Percentiles rank a stretch among this genome's conserved stretches.
phyloP scores from a whole-genome alignment of 2,888 invertebrate genomes.

The Spisula solida region DNA sequence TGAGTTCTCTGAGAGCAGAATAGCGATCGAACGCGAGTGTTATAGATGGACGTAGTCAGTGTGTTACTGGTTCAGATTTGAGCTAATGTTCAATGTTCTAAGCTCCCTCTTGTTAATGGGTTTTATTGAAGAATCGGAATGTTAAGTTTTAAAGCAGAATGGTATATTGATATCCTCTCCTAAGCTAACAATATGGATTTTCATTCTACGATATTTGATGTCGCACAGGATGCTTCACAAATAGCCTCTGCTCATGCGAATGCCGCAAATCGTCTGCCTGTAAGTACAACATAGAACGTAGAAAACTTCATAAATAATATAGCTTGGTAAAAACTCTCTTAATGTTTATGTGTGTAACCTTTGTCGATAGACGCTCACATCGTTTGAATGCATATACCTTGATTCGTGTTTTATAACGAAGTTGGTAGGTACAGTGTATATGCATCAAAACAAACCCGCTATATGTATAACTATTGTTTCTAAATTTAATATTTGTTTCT shows the following conservation, averaged over 20 bases:
- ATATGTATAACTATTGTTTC: no score
- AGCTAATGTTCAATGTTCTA: not conserved
- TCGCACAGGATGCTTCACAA: slow-evolving; percentile 81
- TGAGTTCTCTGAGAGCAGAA: not conserved
- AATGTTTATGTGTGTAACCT: no score
- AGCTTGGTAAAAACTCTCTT: no score
- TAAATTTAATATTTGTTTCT: no score
- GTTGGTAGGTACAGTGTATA: no score
- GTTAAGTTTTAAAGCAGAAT: not conserved
- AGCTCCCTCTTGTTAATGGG: not conserved
- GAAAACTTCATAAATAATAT: no score
- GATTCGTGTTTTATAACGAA: not conserved
- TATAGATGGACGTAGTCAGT: slow-evolving; percentile 7
- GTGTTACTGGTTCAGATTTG: not conserved
- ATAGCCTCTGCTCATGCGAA: slow-evolving; percentile 71
- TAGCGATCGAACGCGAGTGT: slow-evolving; percentile 21
- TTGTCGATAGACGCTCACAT: not conserved
- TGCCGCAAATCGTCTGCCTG: slow-evolving; percentile 27
- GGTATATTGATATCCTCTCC: not conserved
- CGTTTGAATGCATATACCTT: not conserved
- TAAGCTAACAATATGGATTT: slow-evolving; percentile 56
- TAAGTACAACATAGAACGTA: slow-evolving; percentile 21
- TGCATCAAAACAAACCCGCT: no score
- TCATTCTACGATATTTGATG: slow-evolving; percentile 76
- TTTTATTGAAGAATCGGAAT: not conserved